Percentiles rank a stretch among this genome's conserved stretches.
Conservation (phyloP, 1,140 invertebrate species). For the Drosophila persimilis region DNA sequence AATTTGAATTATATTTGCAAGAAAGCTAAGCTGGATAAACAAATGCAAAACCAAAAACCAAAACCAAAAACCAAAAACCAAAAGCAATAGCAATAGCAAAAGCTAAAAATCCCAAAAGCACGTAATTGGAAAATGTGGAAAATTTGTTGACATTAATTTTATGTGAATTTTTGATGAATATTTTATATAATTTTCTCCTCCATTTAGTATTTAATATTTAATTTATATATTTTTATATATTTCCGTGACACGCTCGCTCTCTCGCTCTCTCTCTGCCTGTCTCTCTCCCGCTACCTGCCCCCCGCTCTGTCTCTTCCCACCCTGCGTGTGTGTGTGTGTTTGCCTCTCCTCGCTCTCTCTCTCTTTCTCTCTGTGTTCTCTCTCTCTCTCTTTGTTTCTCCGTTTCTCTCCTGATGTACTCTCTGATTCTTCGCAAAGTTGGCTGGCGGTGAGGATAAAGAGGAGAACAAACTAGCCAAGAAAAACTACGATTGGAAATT, state of each 20-base stretch:
- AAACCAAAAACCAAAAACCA: constrained; percentile 1
- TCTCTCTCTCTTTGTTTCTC: constrained; percentile 43
- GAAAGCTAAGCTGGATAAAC: constrained; percentile 60
- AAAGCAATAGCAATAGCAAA: constrained; percentile 17
- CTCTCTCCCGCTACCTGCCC: constrained; percentile 37
- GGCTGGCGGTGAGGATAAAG: constrained; percentile 84
- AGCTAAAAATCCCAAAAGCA: constrained; percentile 18
- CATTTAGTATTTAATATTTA: constrained; percentile 2
- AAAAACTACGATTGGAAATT: constrained; percentile 92
- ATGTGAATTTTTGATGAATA: constrained; percentile 12
- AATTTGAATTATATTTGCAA: constrained; percentile 55
- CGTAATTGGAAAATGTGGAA: constrained; percentile 68
- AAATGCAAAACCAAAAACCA: constrained; percentile 10
- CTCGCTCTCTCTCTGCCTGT: constrained; percentile 38
- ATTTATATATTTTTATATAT: constrained; percentile 14
- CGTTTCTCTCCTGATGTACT: constrained; percentile 32
- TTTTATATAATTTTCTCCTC: constrained; percentile 21
- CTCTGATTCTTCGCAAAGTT: constrained; percentile 56
- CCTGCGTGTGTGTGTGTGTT: constrained; percentile 33
- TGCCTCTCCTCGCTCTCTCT: constrained; percentile 29
- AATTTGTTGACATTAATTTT: constrained; percentile 39
- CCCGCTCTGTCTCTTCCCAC: constrained; percentile 26
- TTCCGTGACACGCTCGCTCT: constrained; percentile 29
- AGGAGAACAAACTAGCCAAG: constrained; percentile 84
- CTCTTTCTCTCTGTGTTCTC: constrained; percentile 19